Conservation (phyloP, 2,797 vertebrate species). For the Mycteria americana region DNA sequence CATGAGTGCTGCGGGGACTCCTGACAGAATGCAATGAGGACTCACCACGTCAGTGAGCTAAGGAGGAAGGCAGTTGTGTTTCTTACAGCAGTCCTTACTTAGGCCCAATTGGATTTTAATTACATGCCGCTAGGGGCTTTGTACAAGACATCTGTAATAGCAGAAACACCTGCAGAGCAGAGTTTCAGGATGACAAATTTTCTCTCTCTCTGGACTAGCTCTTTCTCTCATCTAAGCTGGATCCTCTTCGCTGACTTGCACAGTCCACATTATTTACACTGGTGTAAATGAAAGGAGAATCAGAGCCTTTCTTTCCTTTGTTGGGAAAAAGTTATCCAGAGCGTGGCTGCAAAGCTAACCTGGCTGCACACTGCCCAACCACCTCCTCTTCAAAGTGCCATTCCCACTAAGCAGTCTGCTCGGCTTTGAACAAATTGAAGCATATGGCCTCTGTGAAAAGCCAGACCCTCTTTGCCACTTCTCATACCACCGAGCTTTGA, state of each 20-base stretch:
- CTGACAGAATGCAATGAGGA: background rate
- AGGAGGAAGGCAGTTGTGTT: background rate
- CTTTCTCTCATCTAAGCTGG: background rate
- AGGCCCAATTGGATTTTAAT: background rate
- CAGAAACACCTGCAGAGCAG: slow-evolving; percentile 12
- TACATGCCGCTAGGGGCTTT: background rate
- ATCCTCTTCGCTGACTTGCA: background rate
- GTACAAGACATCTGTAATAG: background rate
- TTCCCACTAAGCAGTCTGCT: background rate
- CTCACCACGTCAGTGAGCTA: background rate
- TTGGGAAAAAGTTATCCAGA: background rate
- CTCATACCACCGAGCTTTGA: background rate
- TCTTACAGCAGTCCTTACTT: background rate
- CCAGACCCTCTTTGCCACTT: background rate
- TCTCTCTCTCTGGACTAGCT: background rate
- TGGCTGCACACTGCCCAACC: background rate
- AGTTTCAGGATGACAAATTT: slow-evolving; percentile 19
- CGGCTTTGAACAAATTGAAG: background rate
- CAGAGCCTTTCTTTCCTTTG: background rate
- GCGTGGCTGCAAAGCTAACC: background rate
- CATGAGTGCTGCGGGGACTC: background rate
- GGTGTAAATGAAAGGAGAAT: background rate
- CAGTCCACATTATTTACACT: background rate
- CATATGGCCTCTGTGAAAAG: background rate
- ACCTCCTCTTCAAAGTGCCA: background rate